phyloP scores from a whole-genome alignment of 2,113 vertebrate genomes.

The Hippolais icterina region DNA sequence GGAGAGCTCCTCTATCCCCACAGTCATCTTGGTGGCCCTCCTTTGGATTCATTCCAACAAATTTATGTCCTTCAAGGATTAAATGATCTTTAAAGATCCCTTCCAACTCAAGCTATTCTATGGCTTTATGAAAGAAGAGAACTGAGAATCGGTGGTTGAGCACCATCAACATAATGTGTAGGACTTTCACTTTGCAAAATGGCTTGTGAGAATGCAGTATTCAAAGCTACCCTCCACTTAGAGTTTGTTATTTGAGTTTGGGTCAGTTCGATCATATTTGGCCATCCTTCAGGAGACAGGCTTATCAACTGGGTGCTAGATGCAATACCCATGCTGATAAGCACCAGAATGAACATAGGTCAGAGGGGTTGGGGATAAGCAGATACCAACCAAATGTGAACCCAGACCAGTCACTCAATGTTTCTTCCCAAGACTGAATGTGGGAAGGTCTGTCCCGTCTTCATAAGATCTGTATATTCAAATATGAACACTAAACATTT shows the following conservation, averaged over 20 bases:
- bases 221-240: background rate
- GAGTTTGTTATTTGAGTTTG: background rate
- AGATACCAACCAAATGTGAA: background rate
- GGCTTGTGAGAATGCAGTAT: background rate
- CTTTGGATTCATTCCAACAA: background rate
- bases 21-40: background rate
- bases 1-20: background rate
- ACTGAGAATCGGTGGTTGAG: background rate
- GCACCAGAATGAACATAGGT: background rate
- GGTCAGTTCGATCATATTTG: background rate
- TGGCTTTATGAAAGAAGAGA: background rate
- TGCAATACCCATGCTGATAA: background rate
- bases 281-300: background rate
- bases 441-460: background rate
- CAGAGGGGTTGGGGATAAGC: background rate
- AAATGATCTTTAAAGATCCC: background rate
- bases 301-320: background rate
- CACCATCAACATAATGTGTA: accelerated
- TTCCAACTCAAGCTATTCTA: background rate
- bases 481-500: background rate
- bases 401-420: accelerated
- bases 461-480: background rate
- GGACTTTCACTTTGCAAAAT: background rate
- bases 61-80: background rate
- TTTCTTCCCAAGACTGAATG: background rate